Base-by-base conservation (phyloP, 1,140 invertebrate genomes). In the Listronotus oregonensis region DNA sequence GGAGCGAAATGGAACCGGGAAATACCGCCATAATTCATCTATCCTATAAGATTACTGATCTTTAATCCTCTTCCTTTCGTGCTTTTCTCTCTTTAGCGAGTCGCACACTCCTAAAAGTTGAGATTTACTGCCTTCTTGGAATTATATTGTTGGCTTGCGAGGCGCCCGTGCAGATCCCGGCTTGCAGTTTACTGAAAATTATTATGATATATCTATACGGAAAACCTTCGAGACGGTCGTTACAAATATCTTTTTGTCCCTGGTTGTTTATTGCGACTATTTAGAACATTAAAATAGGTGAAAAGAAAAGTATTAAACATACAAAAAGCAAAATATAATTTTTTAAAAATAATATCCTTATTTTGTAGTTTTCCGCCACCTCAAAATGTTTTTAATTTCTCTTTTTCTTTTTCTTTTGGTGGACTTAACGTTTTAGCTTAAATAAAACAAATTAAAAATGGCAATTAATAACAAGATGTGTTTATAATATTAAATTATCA, bases 31-130 rank as follows among this genome's bases (percentile, higher is more conserved):
- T 85, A 85, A 85, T 79, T 85, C 84, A 85, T 85, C 82, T 79
- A 80, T 79, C 78, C 83, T 82, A 82, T 85, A 84, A 87, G 85
- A 87, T 87, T 86, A 86, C 85, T 86, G 85, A 87, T 87, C 85
- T 87, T 86, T 87, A 87, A 87, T 87, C 85, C 85, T 82, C 83
- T 82, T 82, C 79, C 76, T 73, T 73, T 73, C 71, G 67, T 67
- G 61, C 69, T 74, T 67, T 73, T 72, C 72, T 76, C 75, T 76
- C 75, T 76, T 75, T 77, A 77, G 73, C 73, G 72, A 72, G 71
- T 79, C 76, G 77, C 75, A 78, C 79, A 80, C 82, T 82, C 81
- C 83, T 84, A 84, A 85, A 87, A 86, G 83, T 86, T 86, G 85
- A 87, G 85, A 87, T 87, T 86, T 87, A 87, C 82, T 84, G 82